Conservation (phyloP, 2,797 vertebrate genomes). For the Spatula clypeata region DNA sequence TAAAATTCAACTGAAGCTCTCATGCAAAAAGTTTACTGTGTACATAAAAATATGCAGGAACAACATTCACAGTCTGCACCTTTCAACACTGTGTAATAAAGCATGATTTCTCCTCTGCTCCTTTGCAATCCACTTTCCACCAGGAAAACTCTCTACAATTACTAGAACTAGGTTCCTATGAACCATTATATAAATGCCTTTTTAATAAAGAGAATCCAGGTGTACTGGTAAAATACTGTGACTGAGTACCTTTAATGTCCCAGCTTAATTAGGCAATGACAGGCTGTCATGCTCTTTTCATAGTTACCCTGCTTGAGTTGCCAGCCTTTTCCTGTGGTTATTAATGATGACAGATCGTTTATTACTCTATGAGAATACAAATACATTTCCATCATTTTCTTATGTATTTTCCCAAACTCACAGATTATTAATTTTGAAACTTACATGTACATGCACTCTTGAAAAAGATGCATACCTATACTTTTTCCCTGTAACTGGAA, state of each 20-base stretch:
- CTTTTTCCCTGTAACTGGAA: background rate
- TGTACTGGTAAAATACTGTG: constrained; percentile 56
- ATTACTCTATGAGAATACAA: constrained; percentile 64
- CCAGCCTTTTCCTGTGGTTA: constrained; percentile 45
- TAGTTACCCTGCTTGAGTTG: constrained; percentile 62
- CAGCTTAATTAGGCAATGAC: constrained; percentile 65
- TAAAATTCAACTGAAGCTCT: background rate
- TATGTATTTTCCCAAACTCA: background rate
- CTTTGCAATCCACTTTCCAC: background rate
- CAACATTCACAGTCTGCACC: background rate
- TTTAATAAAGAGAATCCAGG: constrained; percentile 76
- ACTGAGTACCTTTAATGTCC: constrained; percentile 60
- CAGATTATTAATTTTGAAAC: constrained; percentile 16
- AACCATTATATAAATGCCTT: constrained; percentile 69
- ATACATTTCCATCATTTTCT: constrained; percentile 38
- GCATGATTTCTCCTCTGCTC: background rate
- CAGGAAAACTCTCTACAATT: background rate
- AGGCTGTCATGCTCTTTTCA: constrained; percentile 31
- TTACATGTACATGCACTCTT: background rate
- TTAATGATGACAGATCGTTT: constrained; percentile 70
- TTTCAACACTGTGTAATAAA: background rate
- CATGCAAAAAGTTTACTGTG: background rate
- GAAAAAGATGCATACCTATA: background rate
- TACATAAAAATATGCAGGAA: background rate
- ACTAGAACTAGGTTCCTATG: constrained; percentile 22